Evolutionary conservation across 2,888 invertebrate species (phyloP).

Genomic region (Antheraea yamamai): DNA sequence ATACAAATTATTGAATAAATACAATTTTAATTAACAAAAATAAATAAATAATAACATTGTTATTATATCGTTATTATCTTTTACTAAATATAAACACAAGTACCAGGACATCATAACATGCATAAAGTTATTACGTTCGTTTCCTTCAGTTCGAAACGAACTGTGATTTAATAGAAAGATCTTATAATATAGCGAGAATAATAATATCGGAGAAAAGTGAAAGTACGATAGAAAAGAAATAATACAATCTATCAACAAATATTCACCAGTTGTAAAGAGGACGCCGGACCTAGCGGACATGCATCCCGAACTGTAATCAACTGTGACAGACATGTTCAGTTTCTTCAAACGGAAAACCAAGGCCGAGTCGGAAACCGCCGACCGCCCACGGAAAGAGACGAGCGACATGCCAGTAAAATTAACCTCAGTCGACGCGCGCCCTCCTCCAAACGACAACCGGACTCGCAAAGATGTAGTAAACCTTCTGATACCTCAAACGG

Average conservation of each 20-base stretch:
- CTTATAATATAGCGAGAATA: not conserved
- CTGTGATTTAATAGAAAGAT: not conserved
- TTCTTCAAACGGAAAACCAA: conserved; percentile 78
- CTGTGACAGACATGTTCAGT: conserved; percentile 64
- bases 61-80: not conserved
- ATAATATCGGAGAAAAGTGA: not conserved
- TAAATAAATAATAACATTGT: not conserved
- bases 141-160: not conserved
- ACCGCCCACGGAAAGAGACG: conserved; percentile 51
- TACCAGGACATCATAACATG: not conserved
- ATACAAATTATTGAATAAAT: too few relatives aligned
- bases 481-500: conserved; percentile 66
- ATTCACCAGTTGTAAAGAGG: conserved; percentile 46
- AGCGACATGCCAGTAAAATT: conserved; percentile 42
- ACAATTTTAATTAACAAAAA: not conserved
- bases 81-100: not conserved
- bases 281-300: conserved; percentile 56
- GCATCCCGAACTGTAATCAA: conserved; percentile 34
- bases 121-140: not conserved
- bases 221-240: not conserved
- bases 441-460: conserved; percentile 52
- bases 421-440: conserved; percentile 60
- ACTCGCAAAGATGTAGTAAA: conserved; percentile 76
- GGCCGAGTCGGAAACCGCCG: conserved; percentile 54
- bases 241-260: not conserved